phyloP scores from a whole-genome alignment of 2,888 invertebrate genomes.

The Seira musarum region DNA sequence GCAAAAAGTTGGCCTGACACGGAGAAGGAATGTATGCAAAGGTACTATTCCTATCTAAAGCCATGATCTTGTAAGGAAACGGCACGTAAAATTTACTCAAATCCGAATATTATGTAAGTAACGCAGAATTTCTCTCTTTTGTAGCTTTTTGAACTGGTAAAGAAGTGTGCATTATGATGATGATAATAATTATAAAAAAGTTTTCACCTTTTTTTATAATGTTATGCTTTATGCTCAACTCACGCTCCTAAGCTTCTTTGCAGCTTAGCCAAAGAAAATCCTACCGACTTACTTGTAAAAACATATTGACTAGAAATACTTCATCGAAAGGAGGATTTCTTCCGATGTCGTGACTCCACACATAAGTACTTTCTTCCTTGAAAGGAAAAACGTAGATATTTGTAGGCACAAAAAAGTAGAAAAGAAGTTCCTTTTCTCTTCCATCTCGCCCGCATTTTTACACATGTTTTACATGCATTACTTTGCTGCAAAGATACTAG shows the following conservation, averaged over 20 bases:
- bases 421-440: not conserved
- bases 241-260: not conserved
- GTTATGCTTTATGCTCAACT: no score
- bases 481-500: not conserved
- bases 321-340: not conserved
- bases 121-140: not conserved
- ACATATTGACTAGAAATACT: constrained; percentile 52
- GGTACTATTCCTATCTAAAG: not conserved
- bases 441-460: constrained; percentile 31
- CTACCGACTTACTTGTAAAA: not conserved
- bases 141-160: not conserved
- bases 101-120: not conserved
- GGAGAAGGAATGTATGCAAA: constrained; percentile 14
- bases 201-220: not conserved
- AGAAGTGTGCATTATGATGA: not conserved
- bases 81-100: no score
- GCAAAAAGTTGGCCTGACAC: constrained; percentile 52
- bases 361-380: not conserved
- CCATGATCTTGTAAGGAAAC: not conserved
- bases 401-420: not conserved
- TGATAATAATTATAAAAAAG: not conserved
- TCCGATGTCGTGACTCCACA: not conserved
- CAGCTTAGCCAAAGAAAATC: not conserved
- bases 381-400: not conserved
- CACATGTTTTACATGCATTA: constrained; percentile 37